Evolutionary conservation across 2,888 invertebrate species (phyloP).

Genomic region (Cremastinae sp.): DNA sequence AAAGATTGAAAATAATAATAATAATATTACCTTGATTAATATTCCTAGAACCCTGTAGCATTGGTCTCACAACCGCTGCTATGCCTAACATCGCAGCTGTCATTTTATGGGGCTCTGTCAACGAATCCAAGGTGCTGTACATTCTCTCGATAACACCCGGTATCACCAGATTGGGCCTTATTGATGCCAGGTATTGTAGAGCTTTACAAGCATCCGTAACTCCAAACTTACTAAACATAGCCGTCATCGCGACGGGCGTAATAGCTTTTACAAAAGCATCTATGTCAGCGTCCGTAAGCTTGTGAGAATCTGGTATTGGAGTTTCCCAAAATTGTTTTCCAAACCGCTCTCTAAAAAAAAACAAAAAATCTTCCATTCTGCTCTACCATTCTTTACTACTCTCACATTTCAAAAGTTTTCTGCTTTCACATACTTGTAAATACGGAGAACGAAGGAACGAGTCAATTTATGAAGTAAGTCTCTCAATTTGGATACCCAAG

Average conservation of each 20-base stretch:
- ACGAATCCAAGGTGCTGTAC: conserved; percentile 89
- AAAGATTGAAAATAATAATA: neutral
- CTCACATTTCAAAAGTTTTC: conserved; percentile 11
- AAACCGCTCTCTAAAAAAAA: conserved; percentile 84
- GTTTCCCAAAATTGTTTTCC: conserved; percentile 86
- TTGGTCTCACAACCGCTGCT: conserved; percentile 85
- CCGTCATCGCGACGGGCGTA: conserved; percentile 88
- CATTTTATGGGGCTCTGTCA: conserved; percentile 93
- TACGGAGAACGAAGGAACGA: conserved; percentile 84
- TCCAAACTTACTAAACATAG: conserved; percentile 89
- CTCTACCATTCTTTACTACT: conserved; percentile 76
- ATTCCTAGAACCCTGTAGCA: conserved; percentile 81
- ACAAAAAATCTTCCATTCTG: neutral
- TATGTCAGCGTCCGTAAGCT: conserved; percentile 90
- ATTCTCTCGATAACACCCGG: conserved; percentile 91
- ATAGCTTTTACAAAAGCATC: conserved; percentile 90
- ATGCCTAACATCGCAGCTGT: conserved; percentile 88
- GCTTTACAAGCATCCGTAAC: conserved; percentile 85
- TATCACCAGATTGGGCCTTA: conserved; percentile 91
- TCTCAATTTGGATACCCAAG: conserved; percentile 87
- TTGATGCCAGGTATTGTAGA: conserved; percentile 88
- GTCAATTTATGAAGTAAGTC: conserved; percentile 87
- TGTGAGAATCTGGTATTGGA: conserved; percentile 85
- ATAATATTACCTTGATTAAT: conserved; percentile 70
- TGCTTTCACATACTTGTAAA: conserved; percentile 78